These are phyloP conservation scores for Nephrotoma guestfalica DNA, from an alignment of 2,888 invertebrate species.

Conservation along the genomic window DNA sequence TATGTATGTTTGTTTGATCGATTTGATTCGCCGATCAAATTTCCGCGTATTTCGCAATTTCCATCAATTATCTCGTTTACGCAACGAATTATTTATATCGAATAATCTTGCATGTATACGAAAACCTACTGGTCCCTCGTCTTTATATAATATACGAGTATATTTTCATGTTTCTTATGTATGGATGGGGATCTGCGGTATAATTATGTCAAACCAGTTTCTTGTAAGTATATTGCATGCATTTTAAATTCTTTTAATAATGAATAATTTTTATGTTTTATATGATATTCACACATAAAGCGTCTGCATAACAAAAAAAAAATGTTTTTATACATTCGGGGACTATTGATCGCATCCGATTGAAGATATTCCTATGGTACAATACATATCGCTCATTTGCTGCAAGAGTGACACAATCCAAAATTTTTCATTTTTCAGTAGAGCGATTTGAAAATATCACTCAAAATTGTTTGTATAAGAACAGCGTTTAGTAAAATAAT, in stretches of 20 bases:
- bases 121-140: background rate
- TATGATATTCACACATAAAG: background rate
- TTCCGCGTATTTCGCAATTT: background rate
- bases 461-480: no score
- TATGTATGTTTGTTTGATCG: background rate
- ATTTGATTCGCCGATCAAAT: background rate
- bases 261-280: background rate
- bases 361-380: background rate
- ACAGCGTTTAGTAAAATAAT: no score
- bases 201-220: background rate
- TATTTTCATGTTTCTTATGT: background rate
- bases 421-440: no score
- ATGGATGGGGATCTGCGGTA: background rate
- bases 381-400: no score
- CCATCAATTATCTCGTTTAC: background rate
- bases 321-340: background rate
- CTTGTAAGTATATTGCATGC: background rate
- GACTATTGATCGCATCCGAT: background rate
- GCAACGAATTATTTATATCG: background rate
- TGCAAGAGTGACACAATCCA: no score
- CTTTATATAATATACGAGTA: background rate
- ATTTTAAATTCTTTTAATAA: background rate
- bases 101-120: background rate
- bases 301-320: background rate
- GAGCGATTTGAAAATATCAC: no score